Base-by-base conservation (phyloP, 1,140 invertebrate species). In the Drosophila quadrilineata region DNA sequence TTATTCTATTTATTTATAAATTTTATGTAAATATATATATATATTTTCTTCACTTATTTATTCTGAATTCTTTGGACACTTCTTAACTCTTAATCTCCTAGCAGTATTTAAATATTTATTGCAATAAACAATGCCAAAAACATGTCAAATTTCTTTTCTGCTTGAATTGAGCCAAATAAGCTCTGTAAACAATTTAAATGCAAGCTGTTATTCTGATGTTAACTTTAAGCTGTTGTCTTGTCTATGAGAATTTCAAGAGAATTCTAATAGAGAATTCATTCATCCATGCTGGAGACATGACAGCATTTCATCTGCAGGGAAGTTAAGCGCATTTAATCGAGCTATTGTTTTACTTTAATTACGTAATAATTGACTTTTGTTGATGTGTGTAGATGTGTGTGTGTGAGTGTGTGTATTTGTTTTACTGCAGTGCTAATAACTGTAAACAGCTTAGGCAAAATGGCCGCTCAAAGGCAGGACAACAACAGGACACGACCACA, bases 331-430 rank as follows among this genome's bases (percentile, higher is more conserved):
- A 82, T 62, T 66, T 70, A 73, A 73, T 71, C 65, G 49, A 53
- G 57, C 66, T 71, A 77, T 84, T 84, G 77, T 84, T 84, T 84
- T 67, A 77, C 59, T 84, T 84, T 85, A 84, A 84, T 84, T 84
- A 84, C 77, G 85, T 77, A 85, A 85, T 84, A 84, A 84, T 84
- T 84, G 77, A 56, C 72, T 59, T 50, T 58, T 45, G 64, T 68
- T 16, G 9, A 22, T 64, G 16, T 54, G 26, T 36, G 28, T 64
- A 46, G 35, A 56, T 74, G 46, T 31, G 38, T 38, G 56, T 35
- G 65, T 68, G 14, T 16, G 17, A 65, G 10, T 66, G 22, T 45
- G 22, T 75, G 54, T 40, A 58, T 75, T 43, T 45, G 43, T 46
- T 26, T 63, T 33, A 40, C 26, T 53, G 41, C 31, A 35, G 16